Evolutionary conservation across 2,113 vertebrate genomes (phyloP).

Genomic region (Passer domesticus): DNA sequence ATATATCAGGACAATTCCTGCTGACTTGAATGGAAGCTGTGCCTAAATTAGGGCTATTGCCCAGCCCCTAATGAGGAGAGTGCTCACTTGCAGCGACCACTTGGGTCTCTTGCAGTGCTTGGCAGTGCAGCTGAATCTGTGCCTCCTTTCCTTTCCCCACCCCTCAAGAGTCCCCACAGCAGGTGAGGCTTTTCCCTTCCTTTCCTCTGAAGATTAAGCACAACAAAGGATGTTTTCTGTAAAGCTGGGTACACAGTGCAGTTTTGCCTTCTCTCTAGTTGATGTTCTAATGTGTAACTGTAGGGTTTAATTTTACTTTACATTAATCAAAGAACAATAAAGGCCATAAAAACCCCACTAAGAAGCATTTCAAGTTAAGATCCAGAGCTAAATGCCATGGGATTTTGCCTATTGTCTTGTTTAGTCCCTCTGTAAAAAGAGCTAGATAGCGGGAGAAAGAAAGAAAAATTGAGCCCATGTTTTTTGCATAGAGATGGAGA

Average conservation of each 20-base stretch:
- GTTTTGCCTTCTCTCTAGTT: constrained; percentile 44
- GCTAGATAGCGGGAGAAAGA: constrained; percentile 77
- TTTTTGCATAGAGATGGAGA: constrained; percentile 80
- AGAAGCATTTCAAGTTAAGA: constrained; percentile 70
- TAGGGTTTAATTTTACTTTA: constrained; percentile 73
- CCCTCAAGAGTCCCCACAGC: background rate
- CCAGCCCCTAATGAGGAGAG: background rate
- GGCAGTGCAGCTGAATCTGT: background rate
- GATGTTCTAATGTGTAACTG: constrained; percentile 71
- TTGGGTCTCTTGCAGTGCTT: background rate
- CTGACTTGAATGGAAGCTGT: background rate
- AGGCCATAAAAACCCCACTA: constrained; percentile 65
- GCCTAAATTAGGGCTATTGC: background rate
- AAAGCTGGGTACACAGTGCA: background rate
- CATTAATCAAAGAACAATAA: constrained; percentile 80
- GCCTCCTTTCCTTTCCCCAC: background rate
- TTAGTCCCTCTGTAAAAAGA: constrained; percentile 68
- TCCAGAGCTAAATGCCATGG: constrained; percentile 68
- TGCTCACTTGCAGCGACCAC: no score
- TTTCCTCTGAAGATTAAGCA: constrained; percentile 27
- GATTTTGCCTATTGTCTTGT: constrained; percentile 74
- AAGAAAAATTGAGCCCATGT: constrained; percentile 86
- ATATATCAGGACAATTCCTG: background rate
- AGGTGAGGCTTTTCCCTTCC: background rate
- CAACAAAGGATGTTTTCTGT: constrained; percentile 58